Evolutionary conservation across 2,888 invertebrate genomes (phyloP).

Genomic region (Malacosoma neustria): DNA sequence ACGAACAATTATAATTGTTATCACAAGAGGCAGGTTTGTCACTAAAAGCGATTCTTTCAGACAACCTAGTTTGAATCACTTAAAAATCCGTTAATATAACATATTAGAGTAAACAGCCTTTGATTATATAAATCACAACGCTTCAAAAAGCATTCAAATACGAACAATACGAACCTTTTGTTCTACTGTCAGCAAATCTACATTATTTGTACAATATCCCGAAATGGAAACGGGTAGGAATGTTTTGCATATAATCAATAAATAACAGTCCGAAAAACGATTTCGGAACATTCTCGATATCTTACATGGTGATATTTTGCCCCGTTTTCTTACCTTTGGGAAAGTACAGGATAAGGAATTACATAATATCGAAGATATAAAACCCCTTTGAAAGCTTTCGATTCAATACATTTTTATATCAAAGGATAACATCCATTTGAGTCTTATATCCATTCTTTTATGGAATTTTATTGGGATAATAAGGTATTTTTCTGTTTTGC

Average conservation of each 20-base stretch:
- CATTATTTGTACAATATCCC: not conserved
- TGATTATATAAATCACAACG: too few relatives aligned
- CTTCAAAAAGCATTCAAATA: not conserved
- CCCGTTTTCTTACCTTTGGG: not conserved
- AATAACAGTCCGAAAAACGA: not conserved
- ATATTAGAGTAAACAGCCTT: too few relatives aligned
- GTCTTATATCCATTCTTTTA: not conserved
- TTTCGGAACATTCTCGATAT: not conserved
- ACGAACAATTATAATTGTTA: too few relatives aligned
- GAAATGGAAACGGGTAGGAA: not conserved
- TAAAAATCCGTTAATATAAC: too few relatives aligned
- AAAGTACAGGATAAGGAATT: not conserved
- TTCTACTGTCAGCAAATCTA: not conserved
- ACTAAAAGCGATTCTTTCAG: too few relatives aligned
- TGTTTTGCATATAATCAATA: not conserved
- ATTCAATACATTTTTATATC: constrained; percentile 13
- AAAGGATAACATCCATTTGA: constrained; percentile 8
- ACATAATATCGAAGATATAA: not conserved
- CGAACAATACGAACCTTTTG: not conserved
- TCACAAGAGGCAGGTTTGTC: too few relatives aligned
- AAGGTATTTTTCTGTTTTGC: too few relatives aligned
- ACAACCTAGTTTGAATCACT: too few relatives aligned
- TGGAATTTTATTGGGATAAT: too few relatives aligned
- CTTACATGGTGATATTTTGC: not conserved
- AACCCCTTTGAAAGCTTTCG: constrained; percentile 10